These are phyloP conservation scores for Campylomormyrus numenius DNA, from an alignment of 2,113 vertebrate genomes.

Conservation along the genomic window DNA sequence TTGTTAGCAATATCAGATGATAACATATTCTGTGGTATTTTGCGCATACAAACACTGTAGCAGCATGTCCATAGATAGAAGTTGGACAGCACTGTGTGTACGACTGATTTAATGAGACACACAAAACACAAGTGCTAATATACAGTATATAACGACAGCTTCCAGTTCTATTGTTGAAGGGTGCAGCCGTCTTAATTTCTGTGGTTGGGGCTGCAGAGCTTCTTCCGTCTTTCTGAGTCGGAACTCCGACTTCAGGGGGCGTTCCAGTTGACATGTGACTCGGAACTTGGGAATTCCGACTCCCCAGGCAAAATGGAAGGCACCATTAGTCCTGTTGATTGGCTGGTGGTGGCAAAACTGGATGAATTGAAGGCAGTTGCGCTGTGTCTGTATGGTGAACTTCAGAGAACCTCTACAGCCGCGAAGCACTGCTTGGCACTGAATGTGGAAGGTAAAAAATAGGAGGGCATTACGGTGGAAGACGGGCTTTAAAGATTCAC, in stretches of 20 bases:
- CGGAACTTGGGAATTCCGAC: neutral
- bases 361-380: neutral
- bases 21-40: neutral
- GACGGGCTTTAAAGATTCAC: constrained; percentile 51
- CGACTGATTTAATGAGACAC: neutral
- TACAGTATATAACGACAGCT: neutral
- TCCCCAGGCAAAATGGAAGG: neutral
- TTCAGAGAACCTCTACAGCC: neutral
- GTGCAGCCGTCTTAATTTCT: neutral
- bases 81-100: neutral
- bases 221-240: neutral
- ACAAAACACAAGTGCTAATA: neutral
- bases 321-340: neutral
- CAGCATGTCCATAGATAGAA: neutral
- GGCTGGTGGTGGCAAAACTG: neutral
- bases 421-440: constrained; percentile 13
- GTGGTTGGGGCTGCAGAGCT: neutral
- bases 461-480: constrained; percentile 51
- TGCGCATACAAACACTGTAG: neutral
- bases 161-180: neutral
- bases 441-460: constrained; percentile 43
- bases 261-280: neutral
- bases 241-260: neutral
- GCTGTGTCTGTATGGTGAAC: neutral
- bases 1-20: neutral